These are phyloP conservation scores for Atherix ibis DNA, from an alignment of 2,888 invertebrate genomes.

Conservation along the genomic window DNA sequence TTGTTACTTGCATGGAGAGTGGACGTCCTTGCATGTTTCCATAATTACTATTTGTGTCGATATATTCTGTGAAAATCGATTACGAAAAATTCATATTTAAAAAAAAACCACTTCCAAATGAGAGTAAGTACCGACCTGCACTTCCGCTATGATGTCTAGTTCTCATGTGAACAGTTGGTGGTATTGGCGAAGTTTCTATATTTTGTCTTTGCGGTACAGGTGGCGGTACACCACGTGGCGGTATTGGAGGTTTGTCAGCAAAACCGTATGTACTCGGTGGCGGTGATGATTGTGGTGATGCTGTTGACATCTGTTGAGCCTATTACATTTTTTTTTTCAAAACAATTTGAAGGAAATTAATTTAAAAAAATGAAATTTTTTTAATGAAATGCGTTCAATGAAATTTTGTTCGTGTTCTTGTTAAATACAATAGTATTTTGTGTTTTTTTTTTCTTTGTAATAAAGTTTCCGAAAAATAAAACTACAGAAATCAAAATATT, in stretches of 20 bases:
- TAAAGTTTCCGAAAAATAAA: no score
- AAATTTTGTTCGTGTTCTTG: constrained; percentile 2
- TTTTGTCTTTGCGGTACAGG: constrained; percentile 36
- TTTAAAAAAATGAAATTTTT: neutral
- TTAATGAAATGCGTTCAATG: neutral
- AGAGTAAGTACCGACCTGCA: no score
- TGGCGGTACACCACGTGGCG: constrained; percentile 42
- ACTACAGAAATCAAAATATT: no score
- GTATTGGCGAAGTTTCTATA: no score
- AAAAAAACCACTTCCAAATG: no score
- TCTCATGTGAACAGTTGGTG: constrained; percentile 24
- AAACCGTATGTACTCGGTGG: constrained; percentile 21
- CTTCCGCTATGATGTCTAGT: constrained; percentile 22
- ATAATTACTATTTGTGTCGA: constrained; percentile 20
- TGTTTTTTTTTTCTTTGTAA: no score
- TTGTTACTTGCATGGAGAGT: constrained; percentile 17
- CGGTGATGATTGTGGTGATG: constrained; percentile 20
- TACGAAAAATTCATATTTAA: no score
- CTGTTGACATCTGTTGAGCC: neutral
- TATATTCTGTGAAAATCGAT: constrained; percentile 16
- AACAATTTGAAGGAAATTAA: neutral
- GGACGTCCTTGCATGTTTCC: constrained; percentile 18
- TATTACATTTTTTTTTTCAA: neutral
- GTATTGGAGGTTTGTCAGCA: constrained; percentile 40
- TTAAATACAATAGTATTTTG: no score